Conservation (phyloP, 2,888 invertebrate species). For the Xanthostigma xanthostigma region DNA sequence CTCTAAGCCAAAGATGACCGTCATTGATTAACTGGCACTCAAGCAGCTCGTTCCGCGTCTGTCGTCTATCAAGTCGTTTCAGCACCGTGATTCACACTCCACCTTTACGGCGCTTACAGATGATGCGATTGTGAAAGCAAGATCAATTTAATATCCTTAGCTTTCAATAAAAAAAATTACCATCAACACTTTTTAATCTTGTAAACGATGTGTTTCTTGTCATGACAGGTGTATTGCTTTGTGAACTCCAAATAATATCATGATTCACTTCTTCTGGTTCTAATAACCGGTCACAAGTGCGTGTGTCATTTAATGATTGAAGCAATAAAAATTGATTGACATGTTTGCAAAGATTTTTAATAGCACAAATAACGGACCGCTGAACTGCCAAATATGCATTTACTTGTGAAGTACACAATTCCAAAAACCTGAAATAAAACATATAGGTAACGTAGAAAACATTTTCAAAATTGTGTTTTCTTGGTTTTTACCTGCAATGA, state of each 20-base stretch:
- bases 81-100: too few species aligned
- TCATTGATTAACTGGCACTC: too few species aligned
- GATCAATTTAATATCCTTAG: too few species aligned
- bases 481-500: slow-evolving; percentile 39
- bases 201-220: slow-evolving; percentile 21
- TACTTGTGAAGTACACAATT: slow-evolving; percentile 35
- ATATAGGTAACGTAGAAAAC: neutral
- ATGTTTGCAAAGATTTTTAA: slow-evolving; percentile 41
- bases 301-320: slow-evolving; percentile 49
- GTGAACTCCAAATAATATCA: slow-evolving; percentile 19
- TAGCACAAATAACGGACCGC: slow-evolving; percentile 34
- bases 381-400: slow-evolving; percentile 35
- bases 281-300: slow-evolving; percentile 46
- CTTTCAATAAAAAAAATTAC: slow-evolving; percentile 14
- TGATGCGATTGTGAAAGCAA: too few species aligned
- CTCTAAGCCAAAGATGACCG: too few species aligned
- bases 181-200: slow-evolving; percentile 25
- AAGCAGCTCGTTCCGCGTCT: too few species aligned
- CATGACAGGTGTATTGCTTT: slow-evolving; percentile 17
- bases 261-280: slow-evolving; percentile 39
- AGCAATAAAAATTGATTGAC: slow-evolving; percentile 56
- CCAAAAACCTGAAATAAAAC: slow-evolving; percentile 30
- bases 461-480: too few species aligned
- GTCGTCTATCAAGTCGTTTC: too few species aligned
- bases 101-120: too few species aligned